A percentile compares a stretch with the other conserved stretches of the same genome.
Evolutionary conservation across 2,113 vertebrate genomes (phyloP).

Genomic region (human): DNA sequence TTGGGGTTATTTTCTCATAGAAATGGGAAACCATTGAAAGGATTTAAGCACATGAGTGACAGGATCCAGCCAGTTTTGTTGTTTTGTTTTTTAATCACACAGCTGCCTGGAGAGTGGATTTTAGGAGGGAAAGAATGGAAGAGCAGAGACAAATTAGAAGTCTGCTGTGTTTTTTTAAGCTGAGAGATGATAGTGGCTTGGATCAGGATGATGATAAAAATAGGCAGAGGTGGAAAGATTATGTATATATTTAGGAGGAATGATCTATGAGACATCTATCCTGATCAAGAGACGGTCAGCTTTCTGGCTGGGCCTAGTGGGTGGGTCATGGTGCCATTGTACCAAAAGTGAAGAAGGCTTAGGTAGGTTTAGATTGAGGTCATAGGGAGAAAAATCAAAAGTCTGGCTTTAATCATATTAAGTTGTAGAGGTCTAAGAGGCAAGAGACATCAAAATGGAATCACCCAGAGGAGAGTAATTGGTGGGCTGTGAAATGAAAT

Average conservation of each 20-base stretch:
- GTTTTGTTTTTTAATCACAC: neutral
- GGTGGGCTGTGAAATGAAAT: neutral
- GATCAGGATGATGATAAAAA: neutral
- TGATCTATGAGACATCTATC: neutral
- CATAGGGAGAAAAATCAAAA: neutral
- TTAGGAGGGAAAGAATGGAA: neutral
- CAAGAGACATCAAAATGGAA: neutral
- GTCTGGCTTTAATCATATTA: neutral
- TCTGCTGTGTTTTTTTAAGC: neutral
- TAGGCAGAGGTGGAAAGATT: neutral
- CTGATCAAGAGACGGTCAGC: neutral
- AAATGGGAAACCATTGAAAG: slow-evolving; percentile 34
- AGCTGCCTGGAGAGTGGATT: neutral
- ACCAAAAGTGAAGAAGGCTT: neutral
- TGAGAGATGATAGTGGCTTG: neutral
- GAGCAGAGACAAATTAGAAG: neutral
- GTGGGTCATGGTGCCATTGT: neutral
- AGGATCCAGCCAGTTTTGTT: neutral
- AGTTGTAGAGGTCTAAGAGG: neutral
- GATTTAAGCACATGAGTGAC: neutral
- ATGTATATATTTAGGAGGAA: neutral
- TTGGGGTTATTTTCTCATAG: slow-evolving; percentile 30
- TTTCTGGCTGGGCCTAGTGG: neutral
- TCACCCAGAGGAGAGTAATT: neutral
- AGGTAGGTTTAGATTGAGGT: neutral